These are phyloP conservation scores for Pristis pectinata DNA, from an alignment of 2,797 vertebrate species.

Conservation along the genomic window DNA sequence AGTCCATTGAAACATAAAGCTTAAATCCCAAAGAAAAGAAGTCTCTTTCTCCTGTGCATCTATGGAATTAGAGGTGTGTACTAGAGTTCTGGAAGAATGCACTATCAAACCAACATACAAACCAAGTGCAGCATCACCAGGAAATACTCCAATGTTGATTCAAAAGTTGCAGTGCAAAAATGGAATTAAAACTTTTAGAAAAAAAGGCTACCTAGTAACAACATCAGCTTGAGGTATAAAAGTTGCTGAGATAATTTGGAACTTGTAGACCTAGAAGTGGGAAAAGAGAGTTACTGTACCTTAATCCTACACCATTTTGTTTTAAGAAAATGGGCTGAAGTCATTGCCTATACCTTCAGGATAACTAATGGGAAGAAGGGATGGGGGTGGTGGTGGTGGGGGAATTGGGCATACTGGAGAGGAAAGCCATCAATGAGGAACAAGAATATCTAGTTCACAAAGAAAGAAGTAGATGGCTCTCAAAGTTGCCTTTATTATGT, in stretches of 20 bases:
- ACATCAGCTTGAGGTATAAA: not conserved
- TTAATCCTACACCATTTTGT: not conserved
- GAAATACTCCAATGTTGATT: not conserved
- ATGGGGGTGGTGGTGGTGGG: not conserved
- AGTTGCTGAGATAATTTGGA: not conserved
- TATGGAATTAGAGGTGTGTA: not conserved
- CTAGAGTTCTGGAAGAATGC: not conserved
- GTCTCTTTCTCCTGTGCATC: not conserved
- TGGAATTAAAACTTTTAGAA: too few species aligned
- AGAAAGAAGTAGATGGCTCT: not conserved
- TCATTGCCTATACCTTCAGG: not conserved
- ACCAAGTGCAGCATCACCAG: not conserved
- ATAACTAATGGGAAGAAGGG: not conserved
- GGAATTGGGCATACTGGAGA: not conserved
- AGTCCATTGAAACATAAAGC: not conserved
- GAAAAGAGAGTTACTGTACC: not conserved
- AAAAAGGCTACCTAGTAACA: too few species aligned
- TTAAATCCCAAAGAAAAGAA: not conserved
- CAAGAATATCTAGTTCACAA: not conserved
- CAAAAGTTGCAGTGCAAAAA: not conserved
- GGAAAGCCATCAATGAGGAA: not conserved
- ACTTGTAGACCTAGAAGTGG: not conserved
- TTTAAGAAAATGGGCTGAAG: not conserved
- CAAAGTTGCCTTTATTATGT: not conserved
- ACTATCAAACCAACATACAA: not conserved